Percentiles rank a stretch among this genome's conserved stretches.
These are phyloP conservation scores for Diaprepes abbreviatus DNA, from an alignment of 2,888 invertebrate genomes.

Conservation along the genomic window DNA sequence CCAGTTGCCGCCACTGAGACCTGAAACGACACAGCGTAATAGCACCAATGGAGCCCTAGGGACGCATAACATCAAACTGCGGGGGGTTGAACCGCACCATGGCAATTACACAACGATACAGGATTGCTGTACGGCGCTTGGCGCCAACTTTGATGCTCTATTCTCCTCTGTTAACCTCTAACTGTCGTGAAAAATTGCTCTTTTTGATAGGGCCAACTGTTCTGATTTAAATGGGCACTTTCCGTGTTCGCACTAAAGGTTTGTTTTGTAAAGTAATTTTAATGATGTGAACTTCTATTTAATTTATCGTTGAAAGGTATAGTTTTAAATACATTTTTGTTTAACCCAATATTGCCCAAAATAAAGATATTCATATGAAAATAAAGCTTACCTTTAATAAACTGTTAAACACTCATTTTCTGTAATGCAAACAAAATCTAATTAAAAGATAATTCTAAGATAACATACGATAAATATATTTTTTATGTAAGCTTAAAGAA, in stretches of 20 bases:
- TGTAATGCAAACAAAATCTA: too few species aligned
- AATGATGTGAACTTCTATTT: too few species aligned
- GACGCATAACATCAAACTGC: slow-evolving; percentile 66
- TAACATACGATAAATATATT: too few species aligned
- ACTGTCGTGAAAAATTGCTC: slow-evolving; percentile 42
- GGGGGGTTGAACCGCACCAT: slow-evolving; percentile 45
- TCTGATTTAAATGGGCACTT: slow-evolving; percentile 41
- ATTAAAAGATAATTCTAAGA: too few species aligned
- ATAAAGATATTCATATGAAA: too few species aligned
- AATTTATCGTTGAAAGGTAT: too few species aligned
- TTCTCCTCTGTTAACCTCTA: slow-evolving; percentile 37
- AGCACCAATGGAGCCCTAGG: slow-evolving; percentile 67
- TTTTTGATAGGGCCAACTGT: slow-evolving; percentile 44
- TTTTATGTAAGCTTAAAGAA: too few species aligned
- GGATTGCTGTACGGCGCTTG: slow-evolving; percentile 38
- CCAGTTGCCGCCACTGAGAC: slow-evolving; percentile 47
- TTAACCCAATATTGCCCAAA: too few species aligned
- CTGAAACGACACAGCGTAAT: slow-evolving; percentile 62
- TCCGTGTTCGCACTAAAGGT: neutral
- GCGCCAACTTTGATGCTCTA: slow-evolving; percentile 41
- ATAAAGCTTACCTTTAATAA: too few species aligned
- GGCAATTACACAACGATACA: slow-evolving; percentile 51
- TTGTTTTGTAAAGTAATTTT: neutral
- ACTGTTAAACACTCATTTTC: too few species aligned
- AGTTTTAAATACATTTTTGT: too few species aligned